Evolutionary conservation across 2,113 vertebrate species (phyloP).

Genomic region (Gila orcuttii): DNA sequence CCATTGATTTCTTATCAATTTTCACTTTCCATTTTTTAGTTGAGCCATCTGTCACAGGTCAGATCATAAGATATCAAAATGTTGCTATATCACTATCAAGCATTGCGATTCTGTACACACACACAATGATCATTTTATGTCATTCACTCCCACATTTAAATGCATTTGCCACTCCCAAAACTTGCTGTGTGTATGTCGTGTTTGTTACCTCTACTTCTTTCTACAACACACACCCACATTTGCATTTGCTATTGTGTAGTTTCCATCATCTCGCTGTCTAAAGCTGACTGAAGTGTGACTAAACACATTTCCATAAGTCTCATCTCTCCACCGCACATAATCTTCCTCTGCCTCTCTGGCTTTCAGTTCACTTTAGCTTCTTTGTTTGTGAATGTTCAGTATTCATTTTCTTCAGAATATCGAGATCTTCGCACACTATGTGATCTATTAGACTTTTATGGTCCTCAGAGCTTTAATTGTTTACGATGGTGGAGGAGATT

Average conservation of each 20-base stretch:
- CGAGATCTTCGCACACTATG: constrained; percentile 9
- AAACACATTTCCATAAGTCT: constrained; percentile 45
- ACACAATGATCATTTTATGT: not conserved
- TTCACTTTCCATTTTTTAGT: not conserved
- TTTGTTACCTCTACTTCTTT: constrained; percentile 9
- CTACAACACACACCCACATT: constrained; percentile 12
- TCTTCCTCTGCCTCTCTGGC: constrained; percentile 7
- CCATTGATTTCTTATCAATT: not conserved
- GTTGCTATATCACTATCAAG: not conserved
- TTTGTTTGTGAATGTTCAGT: constrained; percentile 23
- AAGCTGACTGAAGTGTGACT: constrained; percentile 42
- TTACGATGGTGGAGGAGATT: not conserved
- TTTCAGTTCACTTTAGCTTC: constrained; percentile 9
- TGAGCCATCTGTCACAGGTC: not conserved
- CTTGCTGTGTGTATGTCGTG: not conserved
- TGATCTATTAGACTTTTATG: constrained; percentile 10
- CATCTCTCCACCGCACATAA: constrained; percentile 17
- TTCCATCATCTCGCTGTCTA: constrained; percentile 30
- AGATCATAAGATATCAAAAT: not conserved
- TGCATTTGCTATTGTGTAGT: constrained; percentile 24
- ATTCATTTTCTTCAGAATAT: constrained; percentile 13
- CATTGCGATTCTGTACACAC: not conserved
- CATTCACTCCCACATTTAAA: constrained; percentile 3
- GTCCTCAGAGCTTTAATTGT: constrained; percentile 14
- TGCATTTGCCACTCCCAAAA: not conserved